Evolutionary conservation across 2,888 invertebrate genomes (phyloP).

Genomic region (Frankliniella intonsa): DNA sequence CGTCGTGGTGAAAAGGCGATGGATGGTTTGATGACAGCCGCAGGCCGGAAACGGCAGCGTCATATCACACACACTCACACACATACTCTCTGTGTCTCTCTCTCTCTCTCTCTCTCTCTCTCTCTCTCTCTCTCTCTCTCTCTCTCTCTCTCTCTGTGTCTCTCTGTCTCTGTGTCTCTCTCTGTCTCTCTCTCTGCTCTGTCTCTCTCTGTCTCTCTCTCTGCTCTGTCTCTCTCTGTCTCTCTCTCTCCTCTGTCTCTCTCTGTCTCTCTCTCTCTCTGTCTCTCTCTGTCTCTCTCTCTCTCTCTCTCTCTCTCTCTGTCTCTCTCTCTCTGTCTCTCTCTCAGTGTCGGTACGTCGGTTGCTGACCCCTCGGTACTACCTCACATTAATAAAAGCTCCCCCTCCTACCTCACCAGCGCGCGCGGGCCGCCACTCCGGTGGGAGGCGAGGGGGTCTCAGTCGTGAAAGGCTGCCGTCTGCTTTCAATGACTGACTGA

Average conservation of each 20-base stretch:
- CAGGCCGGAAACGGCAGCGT: neutral
- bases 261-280: neutral
- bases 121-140: neutral
- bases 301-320: neutral
- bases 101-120: neutral
- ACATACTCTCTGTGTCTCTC: neutral
- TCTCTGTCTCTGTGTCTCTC: neutral
- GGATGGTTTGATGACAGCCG: neutral
- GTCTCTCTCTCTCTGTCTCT: neutral
- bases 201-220: neutral
- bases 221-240: neutral
- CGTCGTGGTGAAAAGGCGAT: neutral
- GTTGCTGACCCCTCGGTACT: too few species aligned
- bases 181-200: neutral
- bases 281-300: neutral
- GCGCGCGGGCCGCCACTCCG: too few species aligned
- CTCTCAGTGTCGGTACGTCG: neutral
- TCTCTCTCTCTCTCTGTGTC: neutral
- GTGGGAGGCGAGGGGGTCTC: too few species aligned
- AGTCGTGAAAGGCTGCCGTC: too few species aligned
- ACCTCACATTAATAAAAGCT: too few species aligned
- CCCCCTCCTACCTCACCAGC: too few species aligned
- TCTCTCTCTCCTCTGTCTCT: neutral
- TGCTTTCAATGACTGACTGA: too few species aligned
- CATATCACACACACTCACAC: too few species aligned